phyloP scores from a whole-genome alignment of 1,140 invertebrate species.

The Aphelenchoides besseyi region DNA sequence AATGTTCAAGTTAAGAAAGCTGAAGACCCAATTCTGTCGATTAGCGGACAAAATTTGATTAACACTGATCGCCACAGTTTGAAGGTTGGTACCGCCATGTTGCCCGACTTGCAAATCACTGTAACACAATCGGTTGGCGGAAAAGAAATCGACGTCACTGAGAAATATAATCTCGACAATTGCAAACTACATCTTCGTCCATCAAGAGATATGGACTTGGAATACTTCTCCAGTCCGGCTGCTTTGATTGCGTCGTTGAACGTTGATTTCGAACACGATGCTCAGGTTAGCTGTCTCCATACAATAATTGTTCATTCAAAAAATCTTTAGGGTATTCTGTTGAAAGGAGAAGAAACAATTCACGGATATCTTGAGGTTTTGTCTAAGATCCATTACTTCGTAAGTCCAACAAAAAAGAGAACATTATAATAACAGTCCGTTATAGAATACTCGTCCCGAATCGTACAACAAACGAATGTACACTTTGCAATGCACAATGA shows the following conservation, averaged over 20 bases:
- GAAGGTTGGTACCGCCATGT: conserved; percentile 52
- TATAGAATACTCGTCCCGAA: conserved; percentile 60
- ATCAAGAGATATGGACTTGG: conserved; percentile 60
- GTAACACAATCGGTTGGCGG: conserved; percentile 44
- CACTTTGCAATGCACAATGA: conserved; percentile 56
- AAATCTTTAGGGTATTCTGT: conserved; percentile 48
- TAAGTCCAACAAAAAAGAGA: too few species aligned
- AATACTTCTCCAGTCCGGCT: conserved; percentile 60
- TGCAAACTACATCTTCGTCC: conserved; percentile 60
- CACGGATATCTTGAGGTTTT: conserved; percentile 52
- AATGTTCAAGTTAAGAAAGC: conserved; percentile 40
- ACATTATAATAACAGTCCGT: too few species aligned
- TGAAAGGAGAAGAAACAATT: conserved; percentile 50
- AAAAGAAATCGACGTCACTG: conserved; percentile 49
- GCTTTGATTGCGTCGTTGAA: conserved; percentile 56
- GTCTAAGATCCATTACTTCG: conserved; percentile 61
- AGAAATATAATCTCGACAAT: conserved; percentile 50
- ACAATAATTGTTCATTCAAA: neutral
- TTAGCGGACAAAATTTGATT: conserved; percentile 51
- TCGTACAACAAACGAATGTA: conserved; percentile 57
- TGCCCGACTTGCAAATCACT: conserved; percentile 56
- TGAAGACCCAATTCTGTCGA: conserved; percentile 37
- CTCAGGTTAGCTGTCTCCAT: conserved; percentile 39
- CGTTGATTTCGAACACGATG: conserved; percentile 61
- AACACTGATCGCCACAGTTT: conserved; percentile 41